A percentile compares a stretch with the other conserved stretches of the same genome.
phyloP scores from a whole-genome alignment of 2,888 invertebrate species.

The Lasioglossum marginatum region DNA sequence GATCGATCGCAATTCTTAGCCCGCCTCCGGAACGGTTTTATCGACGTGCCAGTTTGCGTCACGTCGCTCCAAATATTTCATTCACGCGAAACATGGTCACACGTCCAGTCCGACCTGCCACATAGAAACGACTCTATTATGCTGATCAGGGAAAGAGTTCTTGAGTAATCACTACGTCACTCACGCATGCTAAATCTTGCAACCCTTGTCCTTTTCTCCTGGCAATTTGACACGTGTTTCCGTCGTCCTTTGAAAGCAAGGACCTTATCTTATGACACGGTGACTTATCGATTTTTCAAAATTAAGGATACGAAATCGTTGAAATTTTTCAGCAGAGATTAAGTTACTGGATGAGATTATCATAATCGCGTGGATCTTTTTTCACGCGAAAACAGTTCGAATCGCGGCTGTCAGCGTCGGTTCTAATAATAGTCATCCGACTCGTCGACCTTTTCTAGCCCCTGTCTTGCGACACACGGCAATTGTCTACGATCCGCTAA shows the following conservation, averaged over 20 bases:
- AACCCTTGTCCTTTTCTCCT: neutral
- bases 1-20: slow-evolving; percentile 57
- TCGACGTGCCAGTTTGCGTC: slow-evolving; percentile 62
- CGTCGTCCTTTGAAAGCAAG: neutral
- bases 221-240: neutral
- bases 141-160: neutral
- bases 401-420: slow-evolving; percentile 23
- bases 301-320: neutral
- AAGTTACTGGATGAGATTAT: neutral
- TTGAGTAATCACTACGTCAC: neutral
- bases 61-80: slow-evolving; percentile 67
- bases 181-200: neutral
- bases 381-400: neutral
- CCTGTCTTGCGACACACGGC: slow-evolving; percentile 65
- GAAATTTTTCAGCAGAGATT: neutral
- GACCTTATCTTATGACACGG: no score
- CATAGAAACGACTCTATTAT: slow-evolving; percentile 6
- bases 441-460: slow-evolving; percentile 54
- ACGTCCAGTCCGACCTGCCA: neutral
- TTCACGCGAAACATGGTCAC: slow-evolving; percentile 32
- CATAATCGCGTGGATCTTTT: neutral
- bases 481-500: slow-evolving; percentile 72
- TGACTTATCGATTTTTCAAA: neutral
- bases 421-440: slow-evolving; percentile 32
- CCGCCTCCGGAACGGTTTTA: slow-evolving; percentile 59